Evolutionary conservation across 2,888 invertebrate species (phyloP).

Genomic region (Onchidella celtica): DNA sequence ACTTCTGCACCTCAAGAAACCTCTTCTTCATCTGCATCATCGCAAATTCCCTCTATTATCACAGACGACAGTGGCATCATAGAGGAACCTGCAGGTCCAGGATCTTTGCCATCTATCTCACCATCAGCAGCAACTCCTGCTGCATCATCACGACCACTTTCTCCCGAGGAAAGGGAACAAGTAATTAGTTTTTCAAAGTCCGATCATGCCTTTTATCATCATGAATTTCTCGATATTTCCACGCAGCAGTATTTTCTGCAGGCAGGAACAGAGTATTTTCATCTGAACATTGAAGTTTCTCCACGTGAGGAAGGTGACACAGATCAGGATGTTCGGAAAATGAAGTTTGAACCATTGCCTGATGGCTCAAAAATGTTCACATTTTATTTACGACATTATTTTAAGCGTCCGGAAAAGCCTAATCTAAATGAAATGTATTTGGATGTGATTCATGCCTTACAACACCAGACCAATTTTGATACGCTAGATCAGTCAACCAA

Average conservation of each 20-base stretch:
- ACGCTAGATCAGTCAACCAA: conserved; percentile 60
- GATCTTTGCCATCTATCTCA: neutral
- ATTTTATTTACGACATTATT: conserved; percentile 40
- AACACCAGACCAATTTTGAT: conserved; percentile 68
- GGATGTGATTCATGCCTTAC: conserved; percentile 62
- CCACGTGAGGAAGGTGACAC: conserved; percentile 31
- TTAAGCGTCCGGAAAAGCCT: conserved; percentile 49
- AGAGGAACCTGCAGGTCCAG: neutral
- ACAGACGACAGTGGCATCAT: neutral
- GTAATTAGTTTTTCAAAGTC: conserved; percentile 4
- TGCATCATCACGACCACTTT: neutral
- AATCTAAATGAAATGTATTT: conserved; percentile 68
- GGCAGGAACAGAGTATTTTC: conserved; percentile 51
- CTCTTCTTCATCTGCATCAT: neutral
- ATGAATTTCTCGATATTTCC: conserved; percentile 24
- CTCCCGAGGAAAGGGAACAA: neutral
- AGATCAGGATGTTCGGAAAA: conserved; percentile 10
- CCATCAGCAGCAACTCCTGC: conserved; percentile 20
- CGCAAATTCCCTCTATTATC: neutral
- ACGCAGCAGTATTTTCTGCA: conserved; percentile 40
- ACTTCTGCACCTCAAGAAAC: neutral
- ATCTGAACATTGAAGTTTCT: conserved; percentile 57
- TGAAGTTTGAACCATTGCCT: conserved; percentile 58
- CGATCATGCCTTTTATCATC: conserved; percentile 41
- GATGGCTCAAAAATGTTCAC: conserved; percentile 66